Evolutionary conservation across 2,797 vertebrate genomes (phyloP).

Genomic region (Brachyrhaphis roseni): DNA sequence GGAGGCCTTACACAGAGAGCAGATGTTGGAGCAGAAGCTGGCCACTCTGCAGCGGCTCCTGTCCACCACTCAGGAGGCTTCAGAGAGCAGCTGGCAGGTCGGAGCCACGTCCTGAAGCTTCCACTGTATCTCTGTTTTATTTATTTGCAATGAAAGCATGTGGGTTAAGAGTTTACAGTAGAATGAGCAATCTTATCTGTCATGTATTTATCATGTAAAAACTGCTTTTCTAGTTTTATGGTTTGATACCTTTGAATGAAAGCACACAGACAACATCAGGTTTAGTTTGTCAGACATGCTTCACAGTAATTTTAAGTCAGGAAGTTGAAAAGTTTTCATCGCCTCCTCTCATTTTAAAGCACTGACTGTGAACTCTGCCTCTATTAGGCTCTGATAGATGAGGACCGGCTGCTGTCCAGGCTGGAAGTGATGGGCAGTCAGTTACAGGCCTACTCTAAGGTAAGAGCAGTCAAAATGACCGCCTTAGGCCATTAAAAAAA

Average conservation of each 20-base stretch:
- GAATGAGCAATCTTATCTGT: neutral
- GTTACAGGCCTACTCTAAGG: conserved; percentile 96
- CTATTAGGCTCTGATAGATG: conserved; percentile 97
- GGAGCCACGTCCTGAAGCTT: neutral
- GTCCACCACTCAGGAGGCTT: conserved; percentile 96
- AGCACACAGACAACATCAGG: neutral
- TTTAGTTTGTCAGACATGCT: neutral
- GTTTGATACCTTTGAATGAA: neutral
- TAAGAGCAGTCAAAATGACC: conserved; percentile 50
- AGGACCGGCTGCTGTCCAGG: conserved; percentile 96
- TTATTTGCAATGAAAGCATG: neutral
- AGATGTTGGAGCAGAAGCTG: conserved; percentile 99
- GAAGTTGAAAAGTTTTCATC: neutral
- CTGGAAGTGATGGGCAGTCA: conserved; percentile 99
- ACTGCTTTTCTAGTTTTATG: neutral
- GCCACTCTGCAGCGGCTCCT: conserved; percentile 96
- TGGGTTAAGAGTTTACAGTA: neutral
- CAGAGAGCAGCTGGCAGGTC: conserved; percentile 99
- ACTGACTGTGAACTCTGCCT: conserved; percentile 20
- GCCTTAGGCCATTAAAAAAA: neutral
- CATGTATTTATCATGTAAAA: neutral
- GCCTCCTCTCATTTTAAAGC: neutral
- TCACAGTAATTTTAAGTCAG: neutral
- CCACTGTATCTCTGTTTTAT: neutral
- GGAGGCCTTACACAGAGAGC: conserved; percentile 99